phyloP scores from a whole-genome alignment of 2,797 vertebrate genomes.

The Manis crassicaudata region DNA sequence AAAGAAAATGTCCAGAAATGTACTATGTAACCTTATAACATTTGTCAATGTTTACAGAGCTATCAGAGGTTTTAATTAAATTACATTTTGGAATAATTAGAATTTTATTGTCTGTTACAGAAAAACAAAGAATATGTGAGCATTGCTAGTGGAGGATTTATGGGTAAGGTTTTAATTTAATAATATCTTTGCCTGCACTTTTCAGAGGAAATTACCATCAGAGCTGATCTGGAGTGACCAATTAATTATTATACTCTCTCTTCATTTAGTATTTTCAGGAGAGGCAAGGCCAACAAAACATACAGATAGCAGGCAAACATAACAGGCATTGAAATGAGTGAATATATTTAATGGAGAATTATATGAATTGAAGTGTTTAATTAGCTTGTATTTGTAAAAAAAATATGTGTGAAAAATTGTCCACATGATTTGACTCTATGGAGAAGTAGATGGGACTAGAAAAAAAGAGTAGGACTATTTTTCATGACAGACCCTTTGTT shows the following conservation, averaged over 20 bases:
- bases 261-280: slow-evolving; percentile 12
- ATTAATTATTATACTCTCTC: not conserved
- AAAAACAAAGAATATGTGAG: slow-evolving; percentile 99
- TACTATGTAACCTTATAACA: not conserved
- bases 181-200: slow-evolving; percentile 37
- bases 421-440: not conserved
- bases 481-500: not conserved
- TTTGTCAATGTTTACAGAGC: not conserved
- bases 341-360: not conserved
- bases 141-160: slow-evolving; percentile 98
- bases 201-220: slow-evolving; percentile 25
- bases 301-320: not conserved
- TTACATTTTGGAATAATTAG: slow-evolving; percentile 47
- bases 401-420: slow-evolving; percentile 9
- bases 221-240: slow-evolving; percentile 26
- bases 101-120: slow-evolving; percentile 86
- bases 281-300: not conserved
- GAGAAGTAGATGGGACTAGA: not conserved
- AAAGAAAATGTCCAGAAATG: not conserved
- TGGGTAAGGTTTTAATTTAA: slow-evolving; percentile 91
- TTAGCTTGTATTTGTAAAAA: slow-evolving; percentile 31
- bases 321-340: not conserved
- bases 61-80: not conserved
- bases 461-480: not conserved
- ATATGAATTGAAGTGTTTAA: not conserved